phyloP scores from a whole-genome alignment of 2,888 invertebrate genomes.

The Luperina testacea region DNA sequence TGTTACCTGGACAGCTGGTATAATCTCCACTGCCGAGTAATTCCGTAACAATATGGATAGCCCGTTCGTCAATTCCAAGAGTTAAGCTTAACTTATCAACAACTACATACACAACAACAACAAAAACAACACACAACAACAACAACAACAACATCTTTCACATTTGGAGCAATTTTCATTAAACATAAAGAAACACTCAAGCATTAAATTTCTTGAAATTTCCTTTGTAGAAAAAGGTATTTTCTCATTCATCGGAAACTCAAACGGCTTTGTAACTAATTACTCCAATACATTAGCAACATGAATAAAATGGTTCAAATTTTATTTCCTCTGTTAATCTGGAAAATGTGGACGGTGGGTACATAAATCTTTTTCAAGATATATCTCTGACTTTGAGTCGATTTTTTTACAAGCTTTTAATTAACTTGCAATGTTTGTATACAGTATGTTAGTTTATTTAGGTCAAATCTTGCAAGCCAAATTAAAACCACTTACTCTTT shows the following conservation, averaged over 20 bases:
- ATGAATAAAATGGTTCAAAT: conserved; percentile 41
- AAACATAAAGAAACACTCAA: conserved; percentile 41
- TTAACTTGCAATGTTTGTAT: no score
- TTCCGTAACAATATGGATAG: neutral
- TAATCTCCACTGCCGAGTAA: neutral
- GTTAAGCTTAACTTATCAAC: neutral
- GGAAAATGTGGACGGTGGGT: neutral
- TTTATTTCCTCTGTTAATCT: conserved; percentile 39
- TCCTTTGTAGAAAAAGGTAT: conserved; percentile 56
- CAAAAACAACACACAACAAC: no score
- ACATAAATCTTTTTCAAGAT: conserved; percentile 14
- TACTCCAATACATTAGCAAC: conserved; percentile 51
- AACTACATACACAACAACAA: neutral
- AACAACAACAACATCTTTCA: conserved; percentile 3
- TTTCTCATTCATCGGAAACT: conserved; percentile 49
- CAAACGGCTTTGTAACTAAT: conserved; percentile 56
- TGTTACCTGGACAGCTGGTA: neutral
- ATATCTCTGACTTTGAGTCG: neutral
- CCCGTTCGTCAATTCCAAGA: neutral
- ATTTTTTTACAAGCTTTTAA: neutral
- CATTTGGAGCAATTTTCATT: conserved; percentile 43
- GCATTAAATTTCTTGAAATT: conserved; percentile 46
- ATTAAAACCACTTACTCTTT: no score
- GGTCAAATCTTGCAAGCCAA: no score
- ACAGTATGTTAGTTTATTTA: no score